A percentile compares a stretch with the other conserved stretches of the same genome.
Evolutionary conservation across 2,113 vertebrate genomes (phyloP).

Genomic region (Chloroceryle aenea): DNA sequence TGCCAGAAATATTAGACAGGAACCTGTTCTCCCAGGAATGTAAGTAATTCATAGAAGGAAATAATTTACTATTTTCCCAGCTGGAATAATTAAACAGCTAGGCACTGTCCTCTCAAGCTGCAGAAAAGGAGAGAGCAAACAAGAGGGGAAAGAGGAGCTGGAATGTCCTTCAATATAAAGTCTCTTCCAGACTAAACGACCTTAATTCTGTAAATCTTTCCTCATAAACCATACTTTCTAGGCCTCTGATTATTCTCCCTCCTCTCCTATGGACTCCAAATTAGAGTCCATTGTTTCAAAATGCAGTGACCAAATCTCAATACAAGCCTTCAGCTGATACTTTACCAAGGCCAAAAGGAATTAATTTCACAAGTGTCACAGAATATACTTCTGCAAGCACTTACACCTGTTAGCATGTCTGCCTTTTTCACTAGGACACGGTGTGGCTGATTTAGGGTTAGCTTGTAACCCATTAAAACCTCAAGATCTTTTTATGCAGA

Average conservation of each 20-base stretch:
- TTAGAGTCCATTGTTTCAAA: not conserved
- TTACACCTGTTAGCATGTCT: not conserved
- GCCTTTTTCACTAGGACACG: not conserved
- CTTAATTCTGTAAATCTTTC: not conserved
- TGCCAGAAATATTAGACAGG: conserved; percentile 75
- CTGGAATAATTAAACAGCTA: conserved; percentile 57
- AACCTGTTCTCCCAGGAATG: conserved; percentile 85
- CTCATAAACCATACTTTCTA: not conserved
- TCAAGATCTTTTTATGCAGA: not conserved
- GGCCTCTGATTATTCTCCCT: not conserved
- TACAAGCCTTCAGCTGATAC: not conserved
- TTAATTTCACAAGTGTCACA: not conserved
- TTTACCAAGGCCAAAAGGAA: not conserved
- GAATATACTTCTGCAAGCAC: not conserved
- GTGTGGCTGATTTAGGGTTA: not conserved
- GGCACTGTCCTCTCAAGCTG: conserved; percentile 39
- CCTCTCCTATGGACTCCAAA: not conserved
- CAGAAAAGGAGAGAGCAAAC: not conserved
- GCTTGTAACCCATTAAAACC: not conserved
- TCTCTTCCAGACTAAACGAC: not conserved
- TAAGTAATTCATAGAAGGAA: conserved; percentile 77
- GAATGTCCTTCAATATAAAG: not conserved
- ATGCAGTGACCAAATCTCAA: not conserved
- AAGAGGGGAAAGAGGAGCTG: not conserved
- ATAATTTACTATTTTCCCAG: conserved; percentile 73